These are phyloP conservation scores for Halesus radiatus DNA, from an alignment of 1,140 invertebrate species.

Conservation along the genomic window DNA sequence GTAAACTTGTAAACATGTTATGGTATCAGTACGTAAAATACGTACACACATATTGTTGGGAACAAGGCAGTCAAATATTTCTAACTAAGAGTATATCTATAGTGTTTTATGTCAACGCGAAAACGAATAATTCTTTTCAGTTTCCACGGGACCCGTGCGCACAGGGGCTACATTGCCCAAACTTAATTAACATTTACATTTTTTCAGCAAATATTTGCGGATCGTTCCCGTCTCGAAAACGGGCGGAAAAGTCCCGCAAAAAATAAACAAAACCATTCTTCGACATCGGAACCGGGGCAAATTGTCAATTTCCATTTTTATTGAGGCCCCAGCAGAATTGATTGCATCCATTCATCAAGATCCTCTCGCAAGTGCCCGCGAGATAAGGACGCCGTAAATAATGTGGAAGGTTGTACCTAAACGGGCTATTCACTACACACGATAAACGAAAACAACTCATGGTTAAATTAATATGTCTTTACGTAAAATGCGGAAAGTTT, in stretches of 20 bases:
- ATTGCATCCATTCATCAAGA: slow-evolving; percentile 49
- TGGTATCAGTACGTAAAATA: no score
- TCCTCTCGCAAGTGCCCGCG: slow-evolving; percentile 25
- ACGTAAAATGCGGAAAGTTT: no score
- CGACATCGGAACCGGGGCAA: slow-evolving; percentile 4
- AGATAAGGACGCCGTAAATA: slow-evolving; percentile 51
- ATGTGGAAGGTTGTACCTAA: slow-evolving; percentile 42
- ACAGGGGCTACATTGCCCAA: not conserved
- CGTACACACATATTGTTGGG: no score
- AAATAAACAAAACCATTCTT: slow-evolving; percentile 39
- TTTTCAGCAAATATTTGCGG: slow-evolving; percentile 33
- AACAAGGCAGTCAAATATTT: no score
- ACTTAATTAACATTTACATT: slow-evolving; percentile 36
- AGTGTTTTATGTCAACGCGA: no score
- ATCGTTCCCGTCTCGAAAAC: slow-evolving; percentile 27
- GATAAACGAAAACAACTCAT: slow-evolving; percentile 10
- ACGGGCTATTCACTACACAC: slow-evolving; percentile 44
- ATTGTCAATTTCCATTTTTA: slow-evolving; percentile 54
- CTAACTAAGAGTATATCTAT: no score
- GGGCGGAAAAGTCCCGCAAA: slow-evolving; percentile 26
- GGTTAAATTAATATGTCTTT: no score
- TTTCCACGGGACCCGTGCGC: not conserved
- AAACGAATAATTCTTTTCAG: not conserved
- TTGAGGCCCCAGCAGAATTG: slow-evolving; percentile 48
- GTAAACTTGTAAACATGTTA: no score